Conservation (phyloP, 2,888 invertebrate species). For the Plebejus anna region DNA sequence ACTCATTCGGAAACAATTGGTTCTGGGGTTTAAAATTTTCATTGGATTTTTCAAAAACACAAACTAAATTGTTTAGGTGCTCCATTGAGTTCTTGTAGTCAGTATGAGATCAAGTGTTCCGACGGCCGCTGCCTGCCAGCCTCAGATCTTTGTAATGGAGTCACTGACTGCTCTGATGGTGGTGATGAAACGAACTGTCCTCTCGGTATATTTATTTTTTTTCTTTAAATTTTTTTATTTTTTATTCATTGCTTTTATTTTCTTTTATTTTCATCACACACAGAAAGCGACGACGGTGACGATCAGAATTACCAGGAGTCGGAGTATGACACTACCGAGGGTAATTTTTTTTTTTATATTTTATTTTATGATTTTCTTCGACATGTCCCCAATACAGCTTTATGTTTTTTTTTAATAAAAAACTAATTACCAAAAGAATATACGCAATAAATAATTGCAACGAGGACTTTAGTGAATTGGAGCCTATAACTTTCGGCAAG, state of each 20-base stretch:
- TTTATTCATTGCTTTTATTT: background rate
- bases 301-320: background rate
- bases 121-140: slow-evolving; percentile 75
- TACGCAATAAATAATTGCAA: too few relatives aligned
- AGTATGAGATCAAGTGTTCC: slow-evolving; percentile 67
- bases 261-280: background rate
- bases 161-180: slow-evolving; percentile 67
- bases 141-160: slow-evolving; percentile 64
- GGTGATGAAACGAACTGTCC: slow-evolving; percentile 57
- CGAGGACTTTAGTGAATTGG: too few relatives aligned
- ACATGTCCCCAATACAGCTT: too few relatives aligned
- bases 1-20: background rate
- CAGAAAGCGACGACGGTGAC: background rate
- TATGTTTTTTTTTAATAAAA: too few relatives aligned
- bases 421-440: too few relatives aligned
- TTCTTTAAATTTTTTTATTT: slow-evolving; percentile 7
- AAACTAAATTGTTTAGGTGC: slow-evolving; percentile 39
- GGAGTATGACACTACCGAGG: background rate
- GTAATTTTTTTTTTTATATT: slow-evolving; percentile 5
- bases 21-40: background rate
- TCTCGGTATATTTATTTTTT: slow-evolving; percentile 34
- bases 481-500: too few relatives aligned
- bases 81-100: slow-evolving; percentile 47
- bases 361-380: background rate
- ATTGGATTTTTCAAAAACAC: background rate